phyloP scores from a whole-genome alignment of 1,140 invertebrate genomes.

The Bombus pyrosoma region DNA sequence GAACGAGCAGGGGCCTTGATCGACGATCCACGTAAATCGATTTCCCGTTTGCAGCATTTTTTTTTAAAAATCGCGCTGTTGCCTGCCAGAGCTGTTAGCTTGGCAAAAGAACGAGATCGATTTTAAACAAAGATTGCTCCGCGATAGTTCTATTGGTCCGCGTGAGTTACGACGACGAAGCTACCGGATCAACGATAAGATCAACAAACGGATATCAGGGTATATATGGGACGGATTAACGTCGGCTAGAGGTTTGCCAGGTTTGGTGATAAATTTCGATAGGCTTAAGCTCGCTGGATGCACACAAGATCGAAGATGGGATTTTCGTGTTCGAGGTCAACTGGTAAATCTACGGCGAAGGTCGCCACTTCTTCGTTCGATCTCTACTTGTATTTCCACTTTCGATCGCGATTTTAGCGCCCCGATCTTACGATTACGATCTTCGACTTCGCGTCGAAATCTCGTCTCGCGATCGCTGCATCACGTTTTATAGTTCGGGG shows the following conservation, averaged over 20 bases:
- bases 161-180: conserved; percentile 44
- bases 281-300: conserved; percentile 44
- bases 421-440: no score
- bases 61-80: no score
- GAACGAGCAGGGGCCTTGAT: no score
- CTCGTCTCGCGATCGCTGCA: no score
- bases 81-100: no score
- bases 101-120: no score
- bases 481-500: no score
- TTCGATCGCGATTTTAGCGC: no score
- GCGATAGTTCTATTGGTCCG: conserved; percentile 29
- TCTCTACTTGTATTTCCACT: neutral
- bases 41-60: no score
- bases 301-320: conserved; percentile 33
- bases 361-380: neutral
- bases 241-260: neutral
- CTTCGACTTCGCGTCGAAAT: no score
- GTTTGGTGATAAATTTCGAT: conserved; percentile 53
- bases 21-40: no score
- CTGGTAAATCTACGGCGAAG: conserved; percentile 18
- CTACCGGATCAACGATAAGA: conserved; percentile 49
- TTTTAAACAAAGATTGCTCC: neutral
- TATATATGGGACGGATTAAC: conserved; percentile 34
- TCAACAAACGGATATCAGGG: conserved; percentile 31
- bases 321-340: conserved; percentile 30